phyloP scores from a whole-genome alignment of 1,140 invertebrate species.

The Pteromalus puparum region DNA sequence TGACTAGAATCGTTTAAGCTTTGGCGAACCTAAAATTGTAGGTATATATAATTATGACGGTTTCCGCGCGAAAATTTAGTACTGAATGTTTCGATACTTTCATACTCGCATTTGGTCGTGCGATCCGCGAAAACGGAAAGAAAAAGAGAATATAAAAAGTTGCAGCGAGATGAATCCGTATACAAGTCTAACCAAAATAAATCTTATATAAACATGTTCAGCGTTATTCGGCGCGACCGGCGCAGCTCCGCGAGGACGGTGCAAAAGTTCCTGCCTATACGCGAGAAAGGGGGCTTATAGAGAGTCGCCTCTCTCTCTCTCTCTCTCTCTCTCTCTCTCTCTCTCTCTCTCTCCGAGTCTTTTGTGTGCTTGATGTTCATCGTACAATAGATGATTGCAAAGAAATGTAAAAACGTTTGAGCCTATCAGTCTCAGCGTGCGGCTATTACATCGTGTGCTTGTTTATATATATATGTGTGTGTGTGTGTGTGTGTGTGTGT shows the following conservation, averaged over 20 bases:
- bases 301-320: not conserved
- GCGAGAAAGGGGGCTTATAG: not conserved
- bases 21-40: not conserved
- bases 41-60: too few relatives aligned
- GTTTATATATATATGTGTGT: too few relatives aligned
- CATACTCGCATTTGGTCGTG: not conserved
- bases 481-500: too few relatives aligned
- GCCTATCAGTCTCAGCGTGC: constrained; percentile 15
- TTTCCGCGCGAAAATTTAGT: not conserved
- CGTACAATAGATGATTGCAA: not conserved
- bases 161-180: too few relatives aligned
- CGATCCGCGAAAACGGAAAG: not conserved
- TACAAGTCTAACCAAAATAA: not conserved
- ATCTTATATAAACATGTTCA: constrained; percentile 1
- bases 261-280: constrained; percentile 7
- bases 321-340: too few relatives aligned
- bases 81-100: not conserved
- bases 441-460: too few relatives aligned
- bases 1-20: not conserved
- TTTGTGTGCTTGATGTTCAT: not conserved
- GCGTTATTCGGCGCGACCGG: too few relatives aligned
- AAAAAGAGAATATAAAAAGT: not conserved
- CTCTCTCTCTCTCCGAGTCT: not conserved
- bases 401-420: constrained; percentile 13
- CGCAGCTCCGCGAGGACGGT: not conserved